Conservation (phyloP, 2,888 invertebrate genomes). For the Cecidostiba fungosa region DNA sequence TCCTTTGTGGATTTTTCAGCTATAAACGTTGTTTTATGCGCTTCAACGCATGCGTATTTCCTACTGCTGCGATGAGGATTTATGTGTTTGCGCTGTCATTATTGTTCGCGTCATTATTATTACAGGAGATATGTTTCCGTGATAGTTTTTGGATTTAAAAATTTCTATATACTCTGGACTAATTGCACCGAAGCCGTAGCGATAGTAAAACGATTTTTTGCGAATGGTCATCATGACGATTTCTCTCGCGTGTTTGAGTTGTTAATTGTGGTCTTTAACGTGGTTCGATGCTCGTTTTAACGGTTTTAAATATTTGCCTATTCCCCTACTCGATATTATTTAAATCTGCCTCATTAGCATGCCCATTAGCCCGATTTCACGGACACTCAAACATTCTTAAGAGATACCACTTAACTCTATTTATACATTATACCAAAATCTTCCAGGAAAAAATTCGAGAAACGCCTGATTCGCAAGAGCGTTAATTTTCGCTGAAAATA, state of each 20-base stretch:
- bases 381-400: neutral
- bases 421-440: neutral
- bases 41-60: neutral
- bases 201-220: neutral
- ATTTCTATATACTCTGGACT: neutral
- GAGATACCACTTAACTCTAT: neutral
- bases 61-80: neutral
- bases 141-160: neutral
- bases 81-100: neutral
- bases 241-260: neutral
- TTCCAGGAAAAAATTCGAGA: neutral
- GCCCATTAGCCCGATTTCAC: neutral
- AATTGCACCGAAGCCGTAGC: neutral
- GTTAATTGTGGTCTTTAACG: neutral
- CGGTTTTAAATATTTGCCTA: slow-evolving; percentile 19
- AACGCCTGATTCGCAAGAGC: neutral
- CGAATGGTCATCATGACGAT: neutral
- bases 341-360: neutral
- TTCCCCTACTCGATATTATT: neutral
- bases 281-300: neutral
- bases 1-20: neutral
- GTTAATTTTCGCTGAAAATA: neutral
- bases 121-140: neutral
- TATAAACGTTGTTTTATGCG: slow-evolving; percentile 7
- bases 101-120: neutral